Conservation (phyloP, 2,888 invertebrate species). For the Calameuta filiformis region DNA sequence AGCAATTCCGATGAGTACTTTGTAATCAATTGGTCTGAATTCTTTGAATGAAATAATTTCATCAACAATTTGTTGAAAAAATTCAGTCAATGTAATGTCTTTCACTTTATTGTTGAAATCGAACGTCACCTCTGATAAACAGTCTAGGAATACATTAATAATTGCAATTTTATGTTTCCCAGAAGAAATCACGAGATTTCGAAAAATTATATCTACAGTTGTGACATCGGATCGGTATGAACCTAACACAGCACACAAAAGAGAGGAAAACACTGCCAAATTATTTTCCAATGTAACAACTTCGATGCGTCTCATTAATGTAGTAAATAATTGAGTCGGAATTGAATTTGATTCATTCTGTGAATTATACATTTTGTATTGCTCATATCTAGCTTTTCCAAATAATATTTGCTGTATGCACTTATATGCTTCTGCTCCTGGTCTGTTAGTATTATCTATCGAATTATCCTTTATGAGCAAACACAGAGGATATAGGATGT, state of each 20-base stretch:
- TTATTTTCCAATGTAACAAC: conserved; percentile 22
- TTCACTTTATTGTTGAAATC: conserved; percentile 50
- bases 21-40: conserved; percentile 36
- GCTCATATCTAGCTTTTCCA: conserved; percentile 28
- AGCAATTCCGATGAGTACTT: conserved; percentile 41
- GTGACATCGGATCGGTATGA: conserved; percentile 37
- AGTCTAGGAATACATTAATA: conserved; percentile 32
- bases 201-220: conserved; percentile 45
- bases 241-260: conserved; percentile 41
- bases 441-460: conserved; percentile 30
- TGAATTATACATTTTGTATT: conserved; percentile 21
- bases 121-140: conserved; percentile 41
- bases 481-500: conserved; percentile 49
- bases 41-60: conserved; percentile 34
- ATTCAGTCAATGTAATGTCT: conserved; percentile 39
- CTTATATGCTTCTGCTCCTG: conserved; percentile 42
- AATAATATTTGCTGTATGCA: conserved; percentile 51
- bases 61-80: conserved; percentile 42
- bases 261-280: conserved; percentile 31
- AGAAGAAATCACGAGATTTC: conserved; percentile 42
- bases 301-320: conserved; percentile 30
- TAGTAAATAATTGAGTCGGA: conserved; percentile 30
- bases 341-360: conserved; percentile 22
- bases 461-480: conserved; percentile 29
- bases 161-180: conserved; percentile 34